Percentiles rank a stretch among this genome's conserved stretches.
phyloP scores from a whole-genome alignment of 1,140 invertebrate species.

The Berghia stephanieae region DNA sequence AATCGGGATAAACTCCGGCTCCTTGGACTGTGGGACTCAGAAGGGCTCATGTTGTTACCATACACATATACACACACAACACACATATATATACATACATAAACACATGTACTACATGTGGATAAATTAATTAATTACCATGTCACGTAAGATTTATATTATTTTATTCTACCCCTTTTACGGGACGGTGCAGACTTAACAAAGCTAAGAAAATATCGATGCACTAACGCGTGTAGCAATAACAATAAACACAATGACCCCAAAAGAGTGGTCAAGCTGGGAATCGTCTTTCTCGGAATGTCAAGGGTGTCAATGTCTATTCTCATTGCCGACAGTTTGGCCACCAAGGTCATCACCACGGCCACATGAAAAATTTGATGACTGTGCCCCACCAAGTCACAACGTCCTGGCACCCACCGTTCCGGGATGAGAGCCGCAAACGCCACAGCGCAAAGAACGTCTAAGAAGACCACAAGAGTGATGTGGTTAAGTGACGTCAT shows the following conservation, averaged over 20 bases:
- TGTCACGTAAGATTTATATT: not conserved
- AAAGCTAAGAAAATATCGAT: no score
- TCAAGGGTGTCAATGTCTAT: slow-evolving; percentile 32
- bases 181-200: not conserved
- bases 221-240: not conserved
- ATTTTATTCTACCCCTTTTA: not conserved
- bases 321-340: slow-evolving; percentile 56
- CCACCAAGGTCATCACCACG: slow-evolving; percentile 59
- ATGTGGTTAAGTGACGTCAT: slow-evolving; percentile 45
- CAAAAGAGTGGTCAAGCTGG: not conserved
- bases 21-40: not conserved
- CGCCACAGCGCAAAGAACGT: slow-evolving; percentile 52
- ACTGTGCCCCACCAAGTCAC: slow-evolving; percentile 68
- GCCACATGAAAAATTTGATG: slow-evolving; percentile 68
- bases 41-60: not conserved
- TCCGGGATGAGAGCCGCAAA: slow-evolving; percentile 67
- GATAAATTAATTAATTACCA: no score
- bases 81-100: no score
- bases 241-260: not conserved
- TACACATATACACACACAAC: no score
- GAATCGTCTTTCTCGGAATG: not conserved
- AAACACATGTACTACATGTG: no score
- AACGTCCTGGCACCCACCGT: slow-evolving; percentile 63
- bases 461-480: slow-evolving; percentile 37
- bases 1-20: no score